phyloP scores from a whole-genome alignment of 2,113 vertebrate species.

The Prolemur simus region DNA sequence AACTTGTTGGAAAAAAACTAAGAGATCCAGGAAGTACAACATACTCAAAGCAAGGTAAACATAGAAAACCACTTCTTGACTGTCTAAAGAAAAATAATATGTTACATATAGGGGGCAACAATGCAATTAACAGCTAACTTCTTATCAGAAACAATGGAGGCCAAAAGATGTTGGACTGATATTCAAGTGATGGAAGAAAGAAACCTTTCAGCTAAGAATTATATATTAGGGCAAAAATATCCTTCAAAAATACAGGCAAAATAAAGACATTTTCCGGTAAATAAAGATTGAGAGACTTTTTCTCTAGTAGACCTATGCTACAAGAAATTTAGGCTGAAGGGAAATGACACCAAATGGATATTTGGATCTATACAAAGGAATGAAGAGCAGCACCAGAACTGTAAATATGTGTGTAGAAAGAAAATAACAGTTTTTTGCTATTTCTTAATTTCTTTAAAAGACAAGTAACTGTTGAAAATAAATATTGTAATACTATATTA shows the following conservation, averaged over 20 bases:
- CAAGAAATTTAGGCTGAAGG: neutral
- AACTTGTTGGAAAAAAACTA: neutral
- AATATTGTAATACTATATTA: neutral
- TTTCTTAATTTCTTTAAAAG: neutral
- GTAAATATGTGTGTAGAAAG: neutral
- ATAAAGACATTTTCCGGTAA: neutral
- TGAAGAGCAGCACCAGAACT: neutral
- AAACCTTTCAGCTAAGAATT: neutral
- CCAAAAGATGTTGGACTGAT: neutral
- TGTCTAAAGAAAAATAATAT: neutral
- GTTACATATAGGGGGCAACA: neutral
- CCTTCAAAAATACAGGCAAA: neutral
- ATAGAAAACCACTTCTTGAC: neutral
- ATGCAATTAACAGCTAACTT: neutral
- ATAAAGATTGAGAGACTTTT: neutral
- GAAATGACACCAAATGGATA: neutral
- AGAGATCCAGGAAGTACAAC: neutral
- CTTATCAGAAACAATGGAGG: neutral
- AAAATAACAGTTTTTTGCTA: neutral
- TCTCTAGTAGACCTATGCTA: neutral
- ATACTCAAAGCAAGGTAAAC: neutral
- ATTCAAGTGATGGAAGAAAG: neutral
- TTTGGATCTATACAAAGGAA: neutral
- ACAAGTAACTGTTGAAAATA: neutral
- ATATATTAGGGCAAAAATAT: neutral